Evolutionary conservation across 2,113 vertebrate genomes (phyloP).

Genomic region (Colius striatus): DNA sequence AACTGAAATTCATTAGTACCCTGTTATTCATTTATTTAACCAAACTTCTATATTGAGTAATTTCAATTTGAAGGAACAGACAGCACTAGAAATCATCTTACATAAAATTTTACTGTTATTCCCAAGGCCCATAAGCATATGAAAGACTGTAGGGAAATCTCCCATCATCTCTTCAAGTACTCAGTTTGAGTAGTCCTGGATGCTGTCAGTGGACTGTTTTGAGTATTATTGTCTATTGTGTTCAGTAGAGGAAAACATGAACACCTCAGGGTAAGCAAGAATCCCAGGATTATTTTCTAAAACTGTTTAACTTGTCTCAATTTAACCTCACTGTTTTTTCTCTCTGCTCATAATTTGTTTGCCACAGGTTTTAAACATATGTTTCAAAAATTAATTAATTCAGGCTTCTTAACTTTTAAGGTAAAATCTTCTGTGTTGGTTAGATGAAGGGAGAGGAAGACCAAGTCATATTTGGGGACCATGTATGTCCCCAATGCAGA

Average conservation of each 20-base stretch:
- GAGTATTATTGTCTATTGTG: background rate
- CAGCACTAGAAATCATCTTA: background rate
- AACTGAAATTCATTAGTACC: background rate
- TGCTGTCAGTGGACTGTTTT: background rate
- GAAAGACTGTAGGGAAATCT: background rate
- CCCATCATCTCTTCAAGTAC: background rate
- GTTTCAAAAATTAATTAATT: background rate
- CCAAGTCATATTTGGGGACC: background rate
- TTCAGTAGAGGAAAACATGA: background rate
- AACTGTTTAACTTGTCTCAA: background rate
- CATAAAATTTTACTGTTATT: background rate
- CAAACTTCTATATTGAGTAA: background rate
- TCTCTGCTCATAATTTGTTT: background rate
- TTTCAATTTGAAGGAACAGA: background rate
- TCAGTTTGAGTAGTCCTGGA: background rate
- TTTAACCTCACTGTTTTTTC: background rate
- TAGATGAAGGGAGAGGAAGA: background rate
- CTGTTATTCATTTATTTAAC: background rate
- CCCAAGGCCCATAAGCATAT: background rate
- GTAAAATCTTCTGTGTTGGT: background rate
- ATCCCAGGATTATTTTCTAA: slow-evolving; percentile 23
- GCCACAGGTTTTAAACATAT: background rate
- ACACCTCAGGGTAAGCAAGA: background rate
- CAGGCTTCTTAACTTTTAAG: background rate
- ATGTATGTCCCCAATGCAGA: accelerated